These are phyloP conservation scores for Aplochiton taeniatus DNA, from an alignment of 2,797 vertebrate species.

Conservation along the genomic window DNA sequence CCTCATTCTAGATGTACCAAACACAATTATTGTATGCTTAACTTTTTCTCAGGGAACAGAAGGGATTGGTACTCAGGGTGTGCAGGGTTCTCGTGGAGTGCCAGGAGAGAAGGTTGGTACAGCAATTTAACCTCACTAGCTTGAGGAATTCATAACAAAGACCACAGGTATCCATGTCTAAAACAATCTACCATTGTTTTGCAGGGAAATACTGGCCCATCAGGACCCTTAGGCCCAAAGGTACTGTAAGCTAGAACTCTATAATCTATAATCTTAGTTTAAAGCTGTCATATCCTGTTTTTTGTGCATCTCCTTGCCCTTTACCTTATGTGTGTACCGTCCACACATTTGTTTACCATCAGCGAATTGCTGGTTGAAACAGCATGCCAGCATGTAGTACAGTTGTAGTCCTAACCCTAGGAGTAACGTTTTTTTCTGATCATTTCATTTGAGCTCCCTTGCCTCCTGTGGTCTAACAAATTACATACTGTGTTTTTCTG, in stretches of 20 bases:
- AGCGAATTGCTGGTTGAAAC: no score
- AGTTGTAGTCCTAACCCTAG: no score
- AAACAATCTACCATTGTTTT: slow-evolving; percentile 31
- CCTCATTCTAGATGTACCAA: no score
- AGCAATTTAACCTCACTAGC: no score
- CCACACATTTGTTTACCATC: no score
- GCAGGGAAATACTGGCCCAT: slow-evolving; percentile 77
- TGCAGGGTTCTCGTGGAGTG: slow-evolving; percentile 72
- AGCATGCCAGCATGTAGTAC: background rate
- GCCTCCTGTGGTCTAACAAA: background rate
- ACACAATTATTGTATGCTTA: background rate
- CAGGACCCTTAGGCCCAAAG: slow-evolving; percentile 79
- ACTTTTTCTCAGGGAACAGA: slow-evolving; percentile 72
- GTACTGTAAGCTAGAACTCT: slow-evolving; percentile 59
- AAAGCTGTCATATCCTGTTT: no score
- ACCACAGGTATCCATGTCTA: background rate
- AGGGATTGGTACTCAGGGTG: slow-evolving; percentile 78
- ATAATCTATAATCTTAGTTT: no score
- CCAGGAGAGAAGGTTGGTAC: slow-evolving; percentile 79
- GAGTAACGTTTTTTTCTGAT: no score
- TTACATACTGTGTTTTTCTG: slow-evolving; percentile 17
- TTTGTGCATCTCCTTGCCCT: no score
- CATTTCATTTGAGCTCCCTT: background rate
- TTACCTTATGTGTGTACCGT: no score
- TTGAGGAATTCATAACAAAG: no score